Evolutionary conservation across 2,797 vertebrate genomes (phyloP).

Genomic region (Hylomyscus alleni): DNA sequence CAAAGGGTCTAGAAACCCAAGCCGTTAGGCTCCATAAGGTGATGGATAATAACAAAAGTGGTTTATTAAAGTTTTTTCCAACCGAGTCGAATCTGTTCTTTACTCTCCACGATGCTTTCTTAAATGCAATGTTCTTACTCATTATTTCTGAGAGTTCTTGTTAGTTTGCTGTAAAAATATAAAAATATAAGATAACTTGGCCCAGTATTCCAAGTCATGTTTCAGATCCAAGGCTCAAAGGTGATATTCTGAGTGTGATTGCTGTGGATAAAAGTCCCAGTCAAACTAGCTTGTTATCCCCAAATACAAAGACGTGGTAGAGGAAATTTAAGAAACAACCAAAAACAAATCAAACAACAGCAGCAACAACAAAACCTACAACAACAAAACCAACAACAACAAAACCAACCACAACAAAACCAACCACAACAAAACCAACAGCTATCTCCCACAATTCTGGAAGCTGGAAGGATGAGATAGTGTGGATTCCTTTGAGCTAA

Average conservation of each 20-base stretch:
- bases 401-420: background rate
- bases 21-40: background rate
- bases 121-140: conserved; percentile 18
- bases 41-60: conserved; percentile 1
- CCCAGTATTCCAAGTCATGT: background rate
- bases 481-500: background rate
- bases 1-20: background rate
- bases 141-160: background rate
- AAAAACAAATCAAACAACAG: background rate
- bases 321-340: background rate
- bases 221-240: background rate
- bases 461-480: background rate
- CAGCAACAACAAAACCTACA: background rate
- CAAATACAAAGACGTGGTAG: background rate
- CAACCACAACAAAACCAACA: too few relatives aligned
- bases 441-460: background rate
- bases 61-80: conserved; percentile 36
- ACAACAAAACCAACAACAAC: background rate
- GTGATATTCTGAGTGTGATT: background rate
- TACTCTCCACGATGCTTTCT: background rate
- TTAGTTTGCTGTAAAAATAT: conserved; percentile 47
- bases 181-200: background rate
- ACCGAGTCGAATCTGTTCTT: conserved; percentile 10
- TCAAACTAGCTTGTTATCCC: background rate
- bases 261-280: background rate